These are phyloP conservation scores for Chinchilla lanigera DNA, from an alignment of 2,113 vertebrate genomes.

Conservation along the genomic window DNA sequence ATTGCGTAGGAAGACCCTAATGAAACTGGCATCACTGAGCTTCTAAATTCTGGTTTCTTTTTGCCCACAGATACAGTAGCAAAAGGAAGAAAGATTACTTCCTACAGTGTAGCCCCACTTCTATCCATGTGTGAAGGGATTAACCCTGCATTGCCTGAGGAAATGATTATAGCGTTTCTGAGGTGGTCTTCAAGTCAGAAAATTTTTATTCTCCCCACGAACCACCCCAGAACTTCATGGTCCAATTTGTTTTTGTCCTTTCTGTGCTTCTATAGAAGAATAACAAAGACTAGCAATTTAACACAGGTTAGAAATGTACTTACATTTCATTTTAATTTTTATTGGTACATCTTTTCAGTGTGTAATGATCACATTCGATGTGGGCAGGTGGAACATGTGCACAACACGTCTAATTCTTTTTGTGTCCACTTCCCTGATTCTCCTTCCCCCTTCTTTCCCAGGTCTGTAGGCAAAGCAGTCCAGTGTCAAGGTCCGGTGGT, in stretches of 20 bases:
- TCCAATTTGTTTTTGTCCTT: background rate
- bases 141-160: background rate
- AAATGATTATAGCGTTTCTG: no score
- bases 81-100: background rate
- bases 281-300: background rate
- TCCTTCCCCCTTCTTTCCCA: background rate
- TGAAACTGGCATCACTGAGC: background rate
- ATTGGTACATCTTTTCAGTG: background rate
- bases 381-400: no score
- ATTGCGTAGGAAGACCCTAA: background rate
- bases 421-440: background rate
- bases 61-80: background rate
- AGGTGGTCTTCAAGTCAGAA: background rate
- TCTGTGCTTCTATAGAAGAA: background rate
- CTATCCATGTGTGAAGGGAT: background rate
- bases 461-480: no score
- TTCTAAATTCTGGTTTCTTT: background rate
- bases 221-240: background rate
- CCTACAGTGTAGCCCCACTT: background rate
- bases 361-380: background rate
- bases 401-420: background rate
- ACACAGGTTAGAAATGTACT: background rate
- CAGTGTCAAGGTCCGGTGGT: background rate
- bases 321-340: background rate
- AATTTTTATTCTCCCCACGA: background rate